Conservation (phyloP, 2,888 invertebrate genomes). For the Artemia sinica region DNA sequence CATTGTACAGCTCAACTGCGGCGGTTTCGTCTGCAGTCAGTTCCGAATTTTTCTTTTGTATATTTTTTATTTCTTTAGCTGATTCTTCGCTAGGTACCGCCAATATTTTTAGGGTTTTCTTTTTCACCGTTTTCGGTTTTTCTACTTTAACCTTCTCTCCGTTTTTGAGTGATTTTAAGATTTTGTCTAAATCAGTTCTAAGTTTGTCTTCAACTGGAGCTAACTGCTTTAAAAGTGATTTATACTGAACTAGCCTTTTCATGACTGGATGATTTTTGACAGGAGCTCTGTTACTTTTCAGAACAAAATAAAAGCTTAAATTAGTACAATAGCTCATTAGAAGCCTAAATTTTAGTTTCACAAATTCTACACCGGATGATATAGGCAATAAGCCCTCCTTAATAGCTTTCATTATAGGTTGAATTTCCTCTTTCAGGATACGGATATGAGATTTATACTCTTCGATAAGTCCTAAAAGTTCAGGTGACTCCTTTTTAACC, state of each 20-base stretch:
- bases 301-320: slow-evolving; percentile 61
- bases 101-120: slow-evolving; percentile 23
- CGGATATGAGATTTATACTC: slow-evolving; percentile 51
- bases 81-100: slow-evolving; percentile 28
- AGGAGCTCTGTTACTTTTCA: slow-evolving; percentile 51
- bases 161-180: slow-evolving; percentile 30
- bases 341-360: slow-evolving; percentile 11
- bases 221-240: slow-evolving; percentile 54
- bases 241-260: slow-evolving; percentile 60
- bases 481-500: slow-evolving; percentile 69
- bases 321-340: slow-evolving; percentile 62
- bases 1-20: slow-evolving; percentile 26
- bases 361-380: slow-evolving; percentile 48
- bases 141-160: slow-evolving; percentile 28
- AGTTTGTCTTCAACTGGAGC: slow-evolving; percentile 49
- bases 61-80: slow-evolving; percentile 30
- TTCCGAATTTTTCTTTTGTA: slow-evolving; percentile 16
- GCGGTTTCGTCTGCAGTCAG: slow-evolving; percentile 23
- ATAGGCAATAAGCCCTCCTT: slow-evolving; percentile 44
- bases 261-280: slow-evolving; percentile 75
- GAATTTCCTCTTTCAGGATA: slow-evolving; percentile 46
- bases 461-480: slow-evolving; percentile 54
- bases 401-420: slow-evolving; percentile 47
- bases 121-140: slow-evolving; percentile 16
- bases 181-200: slow-evolving; percentile 46